phyloP scores from a whole-genome alignment of 2,888 invertebrate genomes.

The Tillus elongatus region DNA sequence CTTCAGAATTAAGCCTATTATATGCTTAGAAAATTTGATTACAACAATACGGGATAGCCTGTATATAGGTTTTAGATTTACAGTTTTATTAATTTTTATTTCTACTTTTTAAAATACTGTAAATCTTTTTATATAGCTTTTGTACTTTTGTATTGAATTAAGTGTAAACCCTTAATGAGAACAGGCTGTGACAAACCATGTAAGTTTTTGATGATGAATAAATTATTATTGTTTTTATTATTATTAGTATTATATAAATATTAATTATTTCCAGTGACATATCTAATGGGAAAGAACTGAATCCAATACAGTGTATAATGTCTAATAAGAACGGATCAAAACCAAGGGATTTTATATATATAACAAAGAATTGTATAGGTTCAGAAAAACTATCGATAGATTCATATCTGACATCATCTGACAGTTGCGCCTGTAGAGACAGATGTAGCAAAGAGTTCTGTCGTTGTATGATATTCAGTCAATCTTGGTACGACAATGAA shows the following conservation, averaged over 20 bases:
- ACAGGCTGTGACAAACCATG: no score
- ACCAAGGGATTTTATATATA: conserved; percentile 69
- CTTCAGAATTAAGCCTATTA: no score
- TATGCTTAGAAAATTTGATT: no score
- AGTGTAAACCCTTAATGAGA: no score
- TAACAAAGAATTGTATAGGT: conserved; percentile 66
- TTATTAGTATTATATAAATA: no score
- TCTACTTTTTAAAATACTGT: no score
- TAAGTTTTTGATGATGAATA: no score
- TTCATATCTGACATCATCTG: conserved; percentile 58
- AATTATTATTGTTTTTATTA: not conserved
- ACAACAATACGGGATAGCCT: no score
- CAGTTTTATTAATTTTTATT: no score
- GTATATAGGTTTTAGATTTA: no score
- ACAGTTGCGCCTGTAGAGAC: conserved; percentile 50
- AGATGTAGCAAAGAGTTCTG: conserved; percentile 50
- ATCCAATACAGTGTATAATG: conserved; percentile 72
- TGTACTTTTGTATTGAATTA: no score
- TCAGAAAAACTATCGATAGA: conserved; percentile 58
- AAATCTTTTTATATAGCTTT: no score
- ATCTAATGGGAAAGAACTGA: conserved; percentile 72
- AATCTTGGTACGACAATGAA: conserved; percentile 69
- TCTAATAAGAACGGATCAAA: conserved; percentile 57
- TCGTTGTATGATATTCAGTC: conserved; percentile 67
- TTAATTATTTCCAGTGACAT: conserved; percentile 69